Percentiles rank a stretch among this genome's conserved stretches.
Evolutionary conservation across 2,888 invertebrate species (phyloP).

Genomic region (Drosophila kambysellisi): DNA sequence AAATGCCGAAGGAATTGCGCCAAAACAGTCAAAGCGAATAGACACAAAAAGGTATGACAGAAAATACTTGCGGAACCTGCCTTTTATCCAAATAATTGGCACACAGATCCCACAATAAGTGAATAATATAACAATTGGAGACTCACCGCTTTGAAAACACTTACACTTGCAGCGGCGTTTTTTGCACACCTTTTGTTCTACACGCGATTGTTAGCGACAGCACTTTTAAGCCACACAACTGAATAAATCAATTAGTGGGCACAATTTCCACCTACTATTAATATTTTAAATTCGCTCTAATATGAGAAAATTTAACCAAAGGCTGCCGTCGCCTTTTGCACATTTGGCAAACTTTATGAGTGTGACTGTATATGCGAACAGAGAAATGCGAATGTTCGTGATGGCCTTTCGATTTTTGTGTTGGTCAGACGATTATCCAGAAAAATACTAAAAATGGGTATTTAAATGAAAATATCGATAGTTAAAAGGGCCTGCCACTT

Average conservation of each 20-base stretch:
- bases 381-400: constrained; percentile 19
- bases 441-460: constrained; percentile 24
- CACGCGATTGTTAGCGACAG: constrained; percentile 1
- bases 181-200: constrained; percentile 30
- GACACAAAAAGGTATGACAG: constrained; percentile 37
- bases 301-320: constrained; percentile 1
- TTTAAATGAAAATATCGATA: constrained; percentile 15
- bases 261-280: not conserved
- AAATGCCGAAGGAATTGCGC: constrained; percentile 72
- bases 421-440: not conserved
- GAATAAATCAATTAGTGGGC: not conserved
- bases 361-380: constrained; percentile 30
- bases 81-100: not conserved
- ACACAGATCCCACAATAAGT: not conserved
- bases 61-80: constrained; percentile 15
- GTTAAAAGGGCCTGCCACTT: not conserved
- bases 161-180: constrained; percentile 40
- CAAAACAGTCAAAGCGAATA: constrained; percentile 72
- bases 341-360: constrained; percentile 53
- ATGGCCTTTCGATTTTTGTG: constrained; percentile 5
- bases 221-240: constrained; percentile 4
- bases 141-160: constrained; percentile 49
- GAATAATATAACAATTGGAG: constrained; percentile 20
- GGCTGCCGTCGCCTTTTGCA: constrained; percentile 37
- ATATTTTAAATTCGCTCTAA: constrained; percentile 15